Conservation (phyloP, 2,888 invertebrate genomes). For the Pyrrhia umbra region DNA sequence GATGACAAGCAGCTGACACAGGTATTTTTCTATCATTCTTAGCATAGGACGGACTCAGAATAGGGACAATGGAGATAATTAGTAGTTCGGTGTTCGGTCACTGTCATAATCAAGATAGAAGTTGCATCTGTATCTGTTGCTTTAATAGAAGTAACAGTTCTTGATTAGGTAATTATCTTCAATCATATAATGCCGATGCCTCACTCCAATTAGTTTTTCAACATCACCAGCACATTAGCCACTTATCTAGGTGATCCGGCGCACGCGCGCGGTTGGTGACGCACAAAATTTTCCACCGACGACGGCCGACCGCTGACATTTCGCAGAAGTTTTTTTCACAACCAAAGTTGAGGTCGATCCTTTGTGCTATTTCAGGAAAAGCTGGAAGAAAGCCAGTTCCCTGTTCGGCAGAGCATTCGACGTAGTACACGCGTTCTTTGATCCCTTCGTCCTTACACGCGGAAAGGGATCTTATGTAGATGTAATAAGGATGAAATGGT, state of each 20-base stretch:
- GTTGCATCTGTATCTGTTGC: too few species aligned
- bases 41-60: background rate
- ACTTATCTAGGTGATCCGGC: conserved; percentile 48
- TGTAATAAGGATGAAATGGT: conserved; percentile 57
- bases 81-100: too few species aligned
- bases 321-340: conserved; percentile 85
- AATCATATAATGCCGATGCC: conserved; percentile 5
- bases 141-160: background rate
- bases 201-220: conserved; percentile 25
- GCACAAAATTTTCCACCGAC: conserved; percentile 81
- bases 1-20: conserved; percentile 15
- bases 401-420: conserved; percentile 73
- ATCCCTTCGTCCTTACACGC: conserved; percentile 67
- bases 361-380: conserved; percentile 90
- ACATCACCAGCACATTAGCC: conserved; percentile 17
- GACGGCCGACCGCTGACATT: conserved; percentile 79
- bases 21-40: conserved; percentile 13
- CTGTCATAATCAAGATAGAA: background rate
- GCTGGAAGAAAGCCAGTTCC: conserved; percentile 83
- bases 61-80: too few species aligned
- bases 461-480: conserved; percentile 61
- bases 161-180: background rate
- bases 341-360: conserved; percentile 84
- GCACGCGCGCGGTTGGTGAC: conserved; percentile 73
- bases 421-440: conserved; percentile 82